Evolutionary conservation across 2,797 vertebrate genomes (phyloP), one percentile per base, ranked within the genome.

Genomic region (Liparis tanakae): DNA sequence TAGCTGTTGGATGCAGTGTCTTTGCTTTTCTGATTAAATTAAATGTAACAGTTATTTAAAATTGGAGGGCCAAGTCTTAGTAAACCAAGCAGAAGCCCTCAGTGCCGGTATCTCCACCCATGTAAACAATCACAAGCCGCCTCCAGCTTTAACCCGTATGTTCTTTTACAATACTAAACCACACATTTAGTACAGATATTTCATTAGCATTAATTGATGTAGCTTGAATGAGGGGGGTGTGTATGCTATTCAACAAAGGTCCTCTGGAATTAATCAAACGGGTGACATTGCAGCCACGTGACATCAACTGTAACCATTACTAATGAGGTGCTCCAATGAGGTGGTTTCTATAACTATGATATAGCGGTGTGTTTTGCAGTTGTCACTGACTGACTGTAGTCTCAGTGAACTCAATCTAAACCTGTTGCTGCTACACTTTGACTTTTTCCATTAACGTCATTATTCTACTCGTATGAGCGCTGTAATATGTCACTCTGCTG

Each of bases 381-480:
- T 37, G 34, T 7, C 10, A 15, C 30, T n/a, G 1, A 20, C n/a
- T 61, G 10, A 20, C n/a, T 66, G 10, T 51, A 15, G 6, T 20
- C 51, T 62, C 36, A 51, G 2, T 30, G 7, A 61, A n/a, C 58
- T 34, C 18, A 64, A 7, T 62, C 15, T 34, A 53, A 62, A 33
- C 46, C 20, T 30, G 12, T 25, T 51, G 3, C 50, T 65, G 57
- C 7, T 70, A 33, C 7, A 51, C 44, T 67, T 60, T 74, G 22
- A 59, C 67, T 63, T 76, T 39, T 22, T 0, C n/a, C 14, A 25
- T 64, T 43, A 56, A 37, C 48, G 56, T 62, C 13, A 54, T 56
- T 62, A 76, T 76, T 81, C 72, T 5, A 44, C 14, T 10, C 2
- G 3, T 15, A 5, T 65, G 30, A n/a, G 56, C 13, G 48, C 72